Evolutionary conservation across 2,113 vertebrate species (phyloP).

Genomic region (Planiliza haematocheilus): DNA sequence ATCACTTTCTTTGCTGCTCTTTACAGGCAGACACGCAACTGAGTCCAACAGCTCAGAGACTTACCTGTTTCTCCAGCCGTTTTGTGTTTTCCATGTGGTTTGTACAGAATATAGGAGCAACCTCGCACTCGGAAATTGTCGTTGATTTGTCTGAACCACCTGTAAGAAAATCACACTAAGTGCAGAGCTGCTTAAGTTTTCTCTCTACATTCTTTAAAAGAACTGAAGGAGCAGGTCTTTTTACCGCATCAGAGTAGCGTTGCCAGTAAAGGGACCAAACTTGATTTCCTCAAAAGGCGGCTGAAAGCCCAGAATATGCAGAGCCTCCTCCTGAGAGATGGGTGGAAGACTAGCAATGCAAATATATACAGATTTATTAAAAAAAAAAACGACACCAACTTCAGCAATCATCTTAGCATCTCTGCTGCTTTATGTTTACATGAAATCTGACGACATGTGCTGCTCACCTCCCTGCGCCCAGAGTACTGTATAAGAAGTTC

Average conservation of each 20-base stretch:
- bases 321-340: conserved; percentile 96
- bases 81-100: conserved; percentile 98
- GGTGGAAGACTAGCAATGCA: conserved; percentile 87
- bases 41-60: conserved; percentile 29
- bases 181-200: neutral
- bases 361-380: neutral
- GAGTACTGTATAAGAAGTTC: conserved; percentile 97
- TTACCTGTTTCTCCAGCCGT: conserved; percentile 97
- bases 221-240: too few species aligned
- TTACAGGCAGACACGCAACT: neutral
- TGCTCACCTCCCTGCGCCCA: conserved; percentile 94
- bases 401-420: neutral
- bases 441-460: neutral
- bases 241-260: conserved; percentile 98
- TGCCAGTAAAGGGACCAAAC: conserved; percentile 99
- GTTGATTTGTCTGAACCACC: conserved; percentile 99
- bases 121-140: conserved; percentile 95
- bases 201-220: neutral
- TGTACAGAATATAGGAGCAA: conserved; percentile 96
- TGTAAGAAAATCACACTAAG: conserved; percentile 60
- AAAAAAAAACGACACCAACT: neutral
- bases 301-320: conserved; percentile 96
- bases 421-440: neutral
- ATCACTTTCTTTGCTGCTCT: neutral
- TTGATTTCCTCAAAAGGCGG: conserved; percentile 98